phyloP scores from a whole-genome alignment of 1,140 invertebrate genomes.

The Hyles euphorbiae region DNA sequence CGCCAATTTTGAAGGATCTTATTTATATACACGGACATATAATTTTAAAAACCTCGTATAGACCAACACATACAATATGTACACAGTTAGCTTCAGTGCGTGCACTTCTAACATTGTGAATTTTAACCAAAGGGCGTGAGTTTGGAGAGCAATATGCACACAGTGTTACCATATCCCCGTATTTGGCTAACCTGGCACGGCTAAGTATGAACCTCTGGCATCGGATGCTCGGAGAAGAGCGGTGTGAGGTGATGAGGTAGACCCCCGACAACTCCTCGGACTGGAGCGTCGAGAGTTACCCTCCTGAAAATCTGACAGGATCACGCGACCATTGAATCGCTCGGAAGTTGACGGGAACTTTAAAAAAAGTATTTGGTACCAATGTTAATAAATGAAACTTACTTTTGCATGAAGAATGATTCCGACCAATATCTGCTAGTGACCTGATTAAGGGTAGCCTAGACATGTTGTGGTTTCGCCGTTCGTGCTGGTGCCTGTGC shows the following conservation, averaged over 20 bases:
- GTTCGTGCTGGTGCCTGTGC: constrained; percentile 97
- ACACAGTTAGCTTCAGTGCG: constrained; percentile 47
- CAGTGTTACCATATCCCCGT: constrained; percentile 37
- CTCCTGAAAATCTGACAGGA: constrained; percentile 79
- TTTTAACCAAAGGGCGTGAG: constrained; percentile 44
- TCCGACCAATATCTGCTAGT: constrained; percentile 96
- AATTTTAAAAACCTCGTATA: not conserved
- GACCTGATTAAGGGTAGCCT: constrained; percentile 95
- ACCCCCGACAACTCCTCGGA: constrained; percentile 67
- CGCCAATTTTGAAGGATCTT: constrained; percentile 39
- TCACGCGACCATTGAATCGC: constrained; percentile 12
- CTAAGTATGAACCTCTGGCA: constrained; percentile 84
- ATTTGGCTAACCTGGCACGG: constrained; percentile 83
- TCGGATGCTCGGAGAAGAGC: constrained; percentile 79
- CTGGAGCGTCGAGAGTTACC: constrained; percentile 71
- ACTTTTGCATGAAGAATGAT: constrained; percentile 97
- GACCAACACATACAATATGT: not conserved
- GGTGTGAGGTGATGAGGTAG: constrained; percentile 76
- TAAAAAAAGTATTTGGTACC: not conserved
- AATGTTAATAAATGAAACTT: constrained; percentile 74
- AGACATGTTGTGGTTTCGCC: constrained; percentile 86
- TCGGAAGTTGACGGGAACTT: constrained; percentile 8
- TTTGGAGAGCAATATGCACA: constrained; percentile 40
- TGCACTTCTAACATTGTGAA: constrained; percentile 25
- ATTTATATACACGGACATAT: constrained; percentile 18